Evolutionary conservation across 2,888 invertebrate genomes (phyloP), one percentile per base, ranked within the genome.

Genomic region (Troides helena): DNA sequence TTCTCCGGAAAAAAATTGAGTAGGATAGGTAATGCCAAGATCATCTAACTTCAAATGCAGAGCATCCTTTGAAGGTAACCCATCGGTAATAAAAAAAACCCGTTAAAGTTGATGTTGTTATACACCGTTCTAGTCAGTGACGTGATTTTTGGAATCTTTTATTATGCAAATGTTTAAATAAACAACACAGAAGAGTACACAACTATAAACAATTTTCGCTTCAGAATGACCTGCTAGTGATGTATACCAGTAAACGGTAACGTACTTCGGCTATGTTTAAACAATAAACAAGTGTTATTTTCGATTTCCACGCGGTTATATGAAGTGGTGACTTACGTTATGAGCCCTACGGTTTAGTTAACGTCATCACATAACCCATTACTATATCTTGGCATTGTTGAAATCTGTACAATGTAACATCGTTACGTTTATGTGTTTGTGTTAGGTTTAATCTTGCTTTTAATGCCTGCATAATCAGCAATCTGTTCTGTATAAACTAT

Each of bases 361-460:
- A 62, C 62, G 60, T 60, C 60, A 60, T 60, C 36, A 18, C 36
- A 18, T 50, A 30, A 18, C 23, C 62, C 62, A 46, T 12, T 50
- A 46, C 21, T n/a, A 62, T 7, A 30, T 62, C 50, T 46, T 50
- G 18, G 36, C 30, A 61, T 39, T 36, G 18, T n/a, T 10, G 61
- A 39, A 58, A 58, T 58, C 58, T 67, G 61, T n/a, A 39, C 43
- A 66, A 50, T 53, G 53, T 36, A 50, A 66, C 25, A 30, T 56
- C 8, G 23, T 12, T 1, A 7, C 18, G n/a, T 57, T 23, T n/a
- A 23, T 23, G 57, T 3, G 10, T 21, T 57, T 57, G 57, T 23
- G 57, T 21, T 57, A 50, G 17, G 2, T 36, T 36, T 23, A 18
- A 21, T 39, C 8, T 39, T 39, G 7, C 39, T 39, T 39, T 39